Evolutionary conservation across 2,113 vertebrate genomes (phyloP).

Genomic region (Herpailurus yagouaroundi): DNA sequence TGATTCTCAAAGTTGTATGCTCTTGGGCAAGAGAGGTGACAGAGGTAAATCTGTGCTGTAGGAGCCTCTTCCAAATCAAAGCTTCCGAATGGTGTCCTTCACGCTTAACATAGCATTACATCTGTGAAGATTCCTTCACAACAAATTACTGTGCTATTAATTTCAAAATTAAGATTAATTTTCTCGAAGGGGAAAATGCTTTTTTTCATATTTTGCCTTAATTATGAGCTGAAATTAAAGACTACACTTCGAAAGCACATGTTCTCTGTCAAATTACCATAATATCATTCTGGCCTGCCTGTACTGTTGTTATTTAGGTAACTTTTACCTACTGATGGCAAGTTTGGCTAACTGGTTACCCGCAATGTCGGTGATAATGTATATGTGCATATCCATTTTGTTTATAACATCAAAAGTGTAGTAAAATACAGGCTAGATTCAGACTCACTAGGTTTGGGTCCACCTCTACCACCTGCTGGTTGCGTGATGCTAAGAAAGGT

Average conservation of each 20-base stretch:
- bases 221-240: background rate
- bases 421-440: background rate
- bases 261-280: background rate
- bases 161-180: constrained; percentile 40
- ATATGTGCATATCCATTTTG: background rate
- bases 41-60: background rate
- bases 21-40: background rate
- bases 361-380: background rate
- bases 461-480: background rate
- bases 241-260: background rate
- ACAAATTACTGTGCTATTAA: background rate
- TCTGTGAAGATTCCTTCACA: background rate
- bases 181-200: background rate
- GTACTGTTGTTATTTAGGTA: background rate
- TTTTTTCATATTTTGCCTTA: background rate
- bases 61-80: background rate
- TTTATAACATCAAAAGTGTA: background rate
- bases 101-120: background rate
- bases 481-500: background rate
- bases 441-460: background rate
- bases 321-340: background rate
- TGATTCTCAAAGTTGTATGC: background rate
- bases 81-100: background rate
- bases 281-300: background rate
- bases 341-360: background rate